Conservation (phyloP, 2,797 vertebrate genomes). For the Tenualosa thibaudeaui region DNA sequence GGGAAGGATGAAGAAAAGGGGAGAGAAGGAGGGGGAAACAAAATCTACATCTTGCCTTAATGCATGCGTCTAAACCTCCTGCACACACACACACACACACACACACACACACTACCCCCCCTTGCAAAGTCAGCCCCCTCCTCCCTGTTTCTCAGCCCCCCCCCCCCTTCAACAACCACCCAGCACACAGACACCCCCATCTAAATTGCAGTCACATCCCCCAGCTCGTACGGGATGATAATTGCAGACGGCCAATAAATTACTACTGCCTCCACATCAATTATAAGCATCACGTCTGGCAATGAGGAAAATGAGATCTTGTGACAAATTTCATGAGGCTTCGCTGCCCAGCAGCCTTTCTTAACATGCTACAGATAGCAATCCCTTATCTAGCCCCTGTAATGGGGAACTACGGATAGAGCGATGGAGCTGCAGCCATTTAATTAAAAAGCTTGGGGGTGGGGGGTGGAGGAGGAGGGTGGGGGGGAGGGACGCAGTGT, state of each 20-base stretch:
- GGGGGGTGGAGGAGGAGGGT: constrained; percentile 62
- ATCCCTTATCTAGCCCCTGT: constrained; percentile 87
- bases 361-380: constrained; percentile 89
- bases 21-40: background rate
- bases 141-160: background rate
- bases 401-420: constrained; percentile 85
- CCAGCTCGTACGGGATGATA: constrained; percentile 81
- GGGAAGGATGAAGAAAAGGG: constrained; percentile 21
- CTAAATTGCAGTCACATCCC: constrained; percentile 87
- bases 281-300: constrained; percentile 86
- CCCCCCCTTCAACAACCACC: constrained; percentile 31
- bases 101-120: background rate
- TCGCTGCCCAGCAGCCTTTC: constrained; percentile 83
- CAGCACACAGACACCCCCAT: constrained; percentile 58
- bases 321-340: constrained; percentile 84
- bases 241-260: constrained; percentile 86
- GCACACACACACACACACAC: constrained; percentile 16
- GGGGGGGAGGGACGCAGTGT: constrained; percentile 65
- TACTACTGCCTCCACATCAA: constrained; percentile 86
- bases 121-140: background rate
- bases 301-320: constrained; percentile 86
- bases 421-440: constrained; percentile 92
- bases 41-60: constrained; percentile 59
- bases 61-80: constrained; percentile 48
- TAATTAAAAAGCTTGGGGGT: constrained; percentile 85